phyloP scores from a whole-genome alignment of 2,797 vertebrate species.

The Lepilemur ruficaudatus region DNA sequence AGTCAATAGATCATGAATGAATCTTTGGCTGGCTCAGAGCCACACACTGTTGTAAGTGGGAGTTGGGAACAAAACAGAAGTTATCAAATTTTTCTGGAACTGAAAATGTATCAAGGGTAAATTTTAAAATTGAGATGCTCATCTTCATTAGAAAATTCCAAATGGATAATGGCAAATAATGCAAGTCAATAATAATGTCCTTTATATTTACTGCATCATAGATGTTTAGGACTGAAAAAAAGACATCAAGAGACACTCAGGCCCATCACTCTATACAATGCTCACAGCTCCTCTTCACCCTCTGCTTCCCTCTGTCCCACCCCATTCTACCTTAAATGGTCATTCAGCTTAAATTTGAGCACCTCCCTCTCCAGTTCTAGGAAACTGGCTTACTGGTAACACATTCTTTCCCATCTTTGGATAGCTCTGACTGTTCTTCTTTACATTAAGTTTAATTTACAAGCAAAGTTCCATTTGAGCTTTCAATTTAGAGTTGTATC shows the following conservation, averaged over 20 bases:
- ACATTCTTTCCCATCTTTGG: slow-evolving; percentile 39
- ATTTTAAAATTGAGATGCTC: slow-evolving; percentile 4
- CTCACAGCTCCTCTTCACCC: not conserved
- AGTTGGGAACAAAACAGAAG: not conserved
- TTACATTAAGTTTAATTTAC: slow-evolving; percentile 54
- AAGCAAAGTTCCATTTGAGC: not conserved
- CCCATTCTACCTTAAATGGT: not conserved
- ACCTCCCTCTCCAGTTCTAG: not conserved
- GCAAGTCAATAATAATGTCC: not conserved
- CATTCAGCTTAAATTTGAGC: not conserved
- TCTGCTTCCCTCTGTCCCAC: not conserved
- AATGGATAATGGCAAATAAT: not conserved
- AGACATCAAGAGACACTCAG: not conserved
- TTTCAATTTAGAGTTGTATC: not conserved
- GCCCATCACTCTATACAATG: not conserved
- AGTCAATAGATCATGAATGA: not conserved
- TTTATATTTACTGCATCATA: not conserved
- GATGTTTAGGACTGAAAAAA: not conserved
- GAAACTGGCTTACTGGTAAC: not conserved
- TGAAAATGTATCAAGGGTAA: slow-evolving; percentile 7
- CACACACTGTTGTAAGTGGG: not conserved
- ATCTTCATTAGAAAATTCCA: not conserved
- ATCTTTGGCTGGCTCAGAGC: not conserved
- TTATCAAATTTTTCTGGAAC: slow-evolving; percentile 49
- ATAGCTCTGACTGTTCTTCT: slow-evolving; percentile 42